A percentile compares a stretch with the other conserved stretches of the same genome.
Evolutionary conservation across 2,797 vertebrate genomes (phyloP).

Genomic region (Pipistrellus pygmaeus): DNA sequence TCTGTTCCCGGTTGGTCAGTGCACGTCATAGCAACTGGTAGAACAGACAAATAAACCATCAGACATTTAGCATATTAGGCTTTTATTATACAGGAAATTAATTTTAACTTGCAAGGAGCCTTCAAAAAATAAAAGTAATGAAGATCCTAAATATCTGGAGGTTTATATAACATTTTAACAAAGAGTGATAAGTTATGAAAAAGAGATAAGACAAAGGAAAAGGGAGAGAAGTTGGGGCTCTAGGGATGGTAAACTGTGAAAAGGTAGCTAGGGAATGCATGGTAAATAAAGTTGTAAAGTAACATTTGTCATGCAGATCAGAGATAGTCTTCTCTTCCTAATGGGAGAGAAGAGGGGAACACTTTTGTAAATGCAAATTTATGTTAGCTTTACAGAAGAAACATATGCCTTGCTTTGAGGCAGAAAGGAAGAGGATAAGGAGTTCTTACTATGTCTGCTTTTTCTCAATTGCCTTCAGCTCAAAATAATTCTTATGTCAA

Average conservation of each 20-base stretch:
- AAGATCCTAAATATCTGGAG: background rate
- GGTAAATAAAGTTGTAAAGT: background rate
- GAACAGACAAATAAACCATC: no score
- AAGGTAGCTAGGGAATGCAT: background rate
- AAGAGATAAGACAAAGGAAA: background rate
- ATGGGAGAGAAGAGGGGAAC: background rate
- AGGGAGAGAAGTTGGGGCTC: background rate
- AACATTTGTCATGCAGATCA: background rate
- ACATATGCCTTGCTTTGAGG: background rate
- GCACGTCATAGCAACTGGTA: no score
- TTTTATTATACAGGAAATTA: background rate
- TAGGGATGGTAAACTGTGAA: background rate
- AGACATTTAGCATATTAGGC: no score
- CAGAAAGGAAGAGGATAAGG: background rate
- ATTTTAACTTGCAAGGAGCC: background rate
- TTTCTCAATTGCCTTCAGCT: background rate
- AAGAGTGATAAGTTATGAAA: background rate
- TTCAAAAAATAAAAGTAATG: constrained; percentile 39
- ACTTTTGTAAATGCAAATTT: background rate
- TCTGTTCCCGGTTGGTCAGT: no score
- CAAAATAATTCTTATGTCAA: background rate
- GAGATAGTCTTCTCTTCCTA: background rate
- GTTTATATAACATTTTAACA: background rate
- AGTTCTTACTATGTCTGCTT: background rate
- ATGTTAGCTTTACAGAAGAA: background rate